phyloP scores from a whole-genome alignment of 2,797 vertebrate species.

The Microctenopoma steveboyesi region DNA sequence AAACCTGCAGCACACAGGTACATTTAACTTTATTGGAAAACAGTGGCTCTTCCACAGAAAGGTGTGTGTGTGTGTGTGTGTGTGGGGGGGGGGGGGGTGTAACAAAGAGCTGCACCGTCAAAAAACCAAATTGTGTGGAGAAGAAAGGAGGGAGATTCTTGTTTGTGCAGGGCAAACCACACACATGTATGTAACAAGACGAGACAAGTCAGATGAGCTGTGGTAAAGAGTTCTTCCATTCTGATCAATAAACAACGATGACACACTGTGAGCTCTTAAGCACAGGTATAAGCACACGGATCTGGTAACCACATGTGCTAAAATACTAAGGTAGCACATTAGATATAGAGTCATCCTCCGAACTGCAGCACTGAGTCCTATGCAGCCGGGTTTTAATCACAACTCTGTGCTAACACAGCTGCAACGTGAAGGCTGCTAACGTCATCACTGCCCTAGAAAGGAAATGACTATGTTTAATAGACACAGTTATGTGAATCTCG shows the following conservation, averaged over 20 bases:
- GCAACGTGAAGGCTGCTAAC: background rate
- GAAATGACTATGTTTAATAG: background rate
- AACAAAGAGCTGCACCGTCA: slow-evolving; percentile 28
- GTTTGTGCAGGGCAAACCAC: slow-evolving; percentile 9
- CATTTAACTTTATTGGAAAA: slow-evolving; percentile 53
- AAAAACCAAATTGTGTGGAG: slow-evolving; percentile 32
- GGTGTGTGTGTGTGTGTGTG: too few species aligned
- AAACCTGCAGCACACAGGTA: slow-evolving; percentile 55
- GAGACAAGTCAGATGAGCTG: background rate
- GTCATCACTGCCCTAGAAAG: background rate
- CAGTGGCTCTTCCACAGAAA: slow-evolving; percentile 34
- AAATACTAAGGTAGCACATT: background rate
- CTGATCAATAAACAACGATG: background rate
- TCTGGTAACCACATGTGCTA: slow-evolving; percentile 4
- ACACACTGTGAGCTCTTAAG: slow-evolving; percentile 2
- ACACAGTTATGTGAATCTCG: background rate
- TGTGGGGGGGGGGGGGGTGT: background rate
- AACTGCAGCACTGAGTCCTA: too few species aligned
- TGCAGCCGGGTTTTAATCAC: background rate
- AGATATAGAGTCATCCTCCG: background rate
- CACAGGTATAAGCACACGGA: slow-evolving; percentile 7
- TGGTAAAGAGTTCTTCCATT: background rate
- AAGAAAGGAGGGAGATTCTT: slow-evolving; percentile 6
- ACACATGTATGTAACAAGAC: slow-evolving; percentile 5
- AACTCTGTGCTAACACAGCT: too few species aligned